Evolutionary conservation across 1,140 invertebrate genomes (phyloP).

Genomic region (Caerostris darwini): DNA sequence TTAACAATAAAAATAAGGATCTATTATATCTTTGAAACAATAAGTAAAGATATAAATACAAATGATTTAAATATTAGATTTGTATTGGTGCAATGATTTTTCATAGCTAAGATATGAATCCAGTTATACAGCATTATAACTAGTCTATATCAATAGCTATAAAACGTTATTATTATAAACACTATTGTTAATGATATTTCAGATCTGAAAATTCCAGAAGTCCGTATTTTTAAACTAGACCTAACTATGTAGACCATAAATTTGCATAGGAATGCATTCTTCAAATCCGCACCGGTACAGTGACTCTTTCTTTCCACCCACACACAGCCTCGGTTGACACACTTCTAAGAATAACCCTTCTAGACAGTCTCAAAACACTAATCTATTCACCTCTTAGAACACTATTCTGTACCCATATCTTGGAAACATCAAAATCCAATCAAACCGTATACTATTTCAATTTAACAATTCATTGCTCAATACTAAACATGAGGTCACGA

Average conservation of each 20-base stretch:
- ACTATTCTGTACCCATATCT: not conserved
- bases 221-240: too few relatives aligned
- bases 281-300: not conserved
- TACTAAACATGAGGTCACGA: not conserved
- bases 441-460: not conserved
- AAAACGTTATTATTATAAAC: too few relatives aligned
- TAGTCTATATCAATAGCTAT: too few relatives aligned
- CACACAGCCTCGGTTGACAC: not conserved
- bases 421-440: not conserved
- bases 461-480: not conserved
- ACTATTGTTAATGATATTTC: too few relatives aligned
- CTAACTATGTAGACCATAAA: not conserved
- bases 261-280: not conserved
- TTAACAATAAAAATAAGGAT: too few relatives aligned
- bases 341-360: conserved; percentile 29
- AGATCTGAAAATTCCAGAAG: too few relatives aligned
- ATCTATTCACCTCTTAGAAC: not conserved
- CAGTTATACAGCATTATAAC: too few relatives aligned
- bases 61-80: too few relatives aligned
- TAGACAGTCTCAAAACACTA: not conserved
- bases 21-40: too few relatives aligned
- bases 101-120: too few relatives aligned
- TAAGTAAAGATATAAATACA: too few relatives aligned
- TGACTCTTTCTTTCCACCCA: conserved; percentile 3
- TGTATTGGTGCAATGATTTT: too few relatives aligned